These are phyloP conservation scores for Drosophila biarmipes DNA, from an alignment of 1,140 invertebrate species.

Conservation along the genomic window DNA sequence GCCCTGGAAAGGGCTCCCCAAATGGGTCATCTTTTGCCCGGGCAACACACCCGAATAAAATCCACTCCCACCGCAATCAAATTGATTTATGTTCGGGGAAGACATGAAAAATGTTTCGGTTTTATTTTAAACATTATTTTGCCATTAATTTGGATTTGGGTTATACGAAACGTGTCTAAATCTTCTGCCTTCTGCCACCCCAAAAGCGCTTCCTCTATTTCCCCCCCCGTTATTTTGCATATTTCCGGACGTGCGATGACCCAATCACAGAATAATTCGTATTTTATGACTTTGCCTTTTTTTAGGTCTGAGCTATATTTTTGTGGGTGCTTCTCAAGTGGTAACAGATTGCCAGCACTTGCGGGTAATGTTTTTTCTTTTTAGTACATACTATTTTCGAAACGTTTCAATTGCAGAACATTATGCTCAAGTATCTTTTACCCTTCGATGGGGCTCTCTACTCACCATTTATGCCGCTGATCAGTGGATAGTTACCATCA, in stretches of 20 bases:
- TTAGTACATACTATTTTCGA: slow-evolving; percentile 11
- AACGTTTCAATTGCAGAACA: slow-evolving; percentile 12
- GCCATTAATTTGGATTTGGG: slow-evolving; percentile 49
- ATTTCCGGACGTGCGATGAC: slow-evolving; percentile 51
- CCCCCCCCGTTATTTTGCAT: slow-evolving; percentile 32
- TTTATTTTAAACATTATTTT: slow-evolving; percentile 51
- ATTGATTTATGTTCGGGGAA: slow-evolving; percentile 41
- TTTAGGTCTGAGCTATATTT: neutral
- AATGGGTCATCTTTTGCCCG: slow-evolving; percentile 19
- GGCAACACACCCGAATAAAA: neutral
- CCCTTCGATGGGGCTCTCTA: slow-evolving; percentile 46
- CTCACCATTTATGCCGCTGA: slow-evolving; percentile 89
- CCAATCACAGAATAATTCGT: slow-evolving; percentile 43
- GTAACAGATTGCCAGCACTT: slow-evolving; percentile 44
- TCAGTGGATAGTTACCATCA: slow-evolving; percentile 90
- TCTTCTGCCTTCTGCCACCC: neutral
- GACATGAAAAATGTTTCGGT: slow-evolving; percentile 42
- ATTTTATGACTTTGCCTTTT: slow-evolving; percentile 33
- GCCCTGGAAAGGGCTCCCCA: neutral
- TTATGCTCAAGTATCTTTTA: neutral
- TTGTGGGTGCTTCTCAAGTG: slow-evolving; percentile 22
- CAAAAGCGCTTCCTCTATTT: neutral
- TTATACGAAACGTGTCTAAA: slow-evolving; percentile 28
- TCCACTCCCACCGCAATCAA: slow-evolving; percentile 8
- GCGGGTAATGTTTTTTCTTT: slow-evolving; percentile 16